Evolutionary conservation across 2,888 invertebrate genomes (phyloP).

Genomic region (Kuschelorhynchus macadamiae): DNA sequence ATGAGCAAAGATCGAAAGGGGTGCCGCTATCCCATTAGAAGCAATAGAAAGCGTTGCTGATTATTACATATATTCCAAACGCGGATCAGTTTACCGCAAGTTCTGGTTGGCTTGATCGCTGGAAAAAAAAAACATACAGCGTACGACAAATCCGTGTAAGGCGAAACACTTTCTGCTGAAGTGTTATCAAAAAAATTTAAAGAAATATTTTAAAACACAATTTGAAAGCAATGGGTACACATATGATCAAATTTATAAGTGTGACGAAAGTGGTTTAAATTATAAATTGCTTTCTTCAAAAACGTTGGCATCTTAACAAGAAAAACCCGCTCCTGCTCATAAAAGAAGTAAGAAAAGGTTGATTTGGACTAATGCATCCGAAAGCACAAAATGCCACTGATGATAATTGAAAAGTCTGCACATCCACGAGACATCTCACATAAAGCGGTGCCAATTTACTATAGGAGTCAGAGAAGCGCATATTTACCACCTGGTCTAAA

Average conservation of each 20-base stretch:
- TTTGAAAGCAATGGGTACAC: slow-evolving; percentile 3
- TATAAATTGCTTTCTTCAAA: slow-evolving; percentile 7
- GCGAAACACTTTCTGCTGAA: slow-evolving; percentile 16
- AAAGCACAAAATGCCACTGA: slow-evolving; percentile 7
- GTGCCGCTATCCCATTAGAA: not conserved
- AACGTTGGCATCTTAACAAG: not conserved
- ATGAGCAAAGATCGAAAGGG: slow-evolving; percentile 7
- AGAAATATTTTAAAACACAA: slow-evolving; percentile 8
- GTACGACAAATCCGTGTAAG: not conserved
- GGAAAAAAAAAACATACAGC: slow-evolving; percentile 9
- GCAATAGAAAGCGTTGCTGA: slow-evolving; percentile 6
- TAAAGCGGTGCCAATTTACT: not conserved
- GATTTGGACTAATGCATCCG: not conserved
- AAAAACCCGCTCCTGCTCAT: not conserved
- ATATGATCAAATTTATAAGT: slow-evolving; percentile 16
- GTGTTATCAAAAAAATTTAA: not conserved
- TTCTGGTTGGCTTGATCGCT: too few relatives aligned
- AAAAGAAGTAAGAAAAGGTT: not conserved
- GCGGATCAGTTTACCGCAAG: too few relatives aligned
- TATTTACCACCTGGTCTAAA: slow-evolving; percentile 2
- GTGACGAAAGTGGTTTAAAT: slow-evolving; percentile 13
- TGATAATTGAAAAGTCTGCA: slow-evolving; percentile 1
- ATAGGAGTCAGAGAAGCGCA: slow-evolving; percentile 13
- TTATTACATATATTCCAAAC: not conserved
- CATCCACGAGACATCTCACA: slow-evolving; percentile 2